These are phyloP conservation scores for Chiloscyllium plagiosum DNA, from an alignment of 2,113 vertebrate genomes.

Conservation along the genomic window DNA sequence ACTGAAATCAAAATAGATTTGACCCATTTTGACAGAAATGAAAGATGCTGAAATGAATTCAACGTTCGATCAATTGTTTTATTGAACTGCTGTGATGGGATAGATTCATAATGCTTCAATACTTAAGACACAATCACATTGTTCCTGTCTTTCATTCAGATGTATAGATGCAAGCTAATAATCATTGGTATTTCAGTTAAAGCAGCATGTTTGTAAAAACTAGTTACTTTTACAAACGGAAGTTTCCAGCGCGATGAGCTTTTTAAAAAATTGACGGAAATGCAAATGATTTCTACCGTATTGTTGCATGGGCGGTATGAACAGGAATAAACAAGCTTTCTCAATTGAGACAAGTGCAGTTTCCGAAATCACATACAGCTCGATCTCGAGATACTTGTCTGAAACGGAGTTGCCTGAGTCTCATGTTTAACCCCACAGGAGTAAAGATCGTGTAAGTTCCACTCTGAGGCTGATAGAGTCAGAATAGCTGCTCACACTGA, in stretches of 20 bases:
- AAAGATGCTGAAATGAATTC: neutral
- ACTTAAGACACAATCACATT: neutral
- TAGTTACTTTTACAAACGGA: neutral
- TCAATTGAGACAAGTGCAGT: neutral
- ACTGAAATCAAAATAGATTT: neutral
- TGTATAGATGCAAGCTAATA: neutral
- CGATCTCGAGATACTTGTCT: neutral
- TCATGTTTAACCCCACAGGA: conserved; percentile 14
- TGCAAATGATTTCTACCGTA: neutral
- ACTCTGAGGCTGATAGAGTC: neutral
- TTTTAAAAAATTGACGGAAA: neutral
- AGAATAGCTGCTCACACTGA: conserved; percentile 31
- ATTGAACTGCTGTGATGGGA: neutral
- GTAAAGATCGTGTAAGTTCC: neutral
- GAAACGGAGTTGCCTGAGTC: neutral
- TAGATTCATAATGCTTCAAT: neutral
- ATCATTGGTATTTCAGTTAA: neutral
- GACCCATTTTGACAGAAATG: neutral
- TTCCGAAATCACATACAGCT: neutral
- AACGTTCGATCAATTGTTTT: neutral
- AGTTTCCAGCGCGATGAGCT: neutral
- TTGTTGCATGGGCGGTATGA: neutral
- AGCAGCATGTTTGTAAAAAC: neutral
- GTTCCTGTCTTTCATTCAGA: neutral
- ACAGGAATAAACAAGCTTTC: neutral